phyloP scores from a whole-genome alignment of 2,888 invertebrate species.

The Oscheius myriophilus region DNA sequence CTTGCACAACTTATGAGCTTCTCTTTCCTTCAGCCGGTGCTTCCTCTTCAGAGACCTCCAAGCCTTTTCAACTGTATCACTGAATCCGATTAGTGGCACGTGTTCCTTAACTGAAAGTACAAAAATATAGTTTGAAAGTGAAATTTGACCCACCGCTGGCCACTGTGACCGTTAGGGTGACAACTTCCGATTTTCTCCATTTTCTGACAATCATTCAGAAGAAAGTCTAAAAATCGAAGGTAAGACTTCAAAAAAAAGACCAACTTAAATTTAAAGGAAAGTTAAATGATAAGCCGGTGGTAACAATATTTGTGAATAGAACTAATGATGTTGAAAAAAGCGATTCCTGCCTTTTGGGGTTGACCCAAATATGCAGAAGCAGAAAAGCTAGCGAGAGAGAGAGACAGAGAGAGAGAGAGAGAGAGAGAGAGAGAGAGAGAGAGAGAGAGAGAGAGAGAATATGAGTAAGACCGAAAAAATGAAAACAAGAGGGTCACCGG shows the following conservation, averaged over 20 bases:
- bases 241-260: too few relatives aligned
- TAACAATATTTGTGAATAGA: too few relatives aligned
- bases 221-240: too few relatives aligned
- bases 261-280: too few relatives aligned
- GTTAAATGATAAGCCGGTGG: too few relatives aligned
- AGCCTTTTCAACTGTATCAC: conserved; percentile 30
- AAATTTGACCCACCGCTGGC: conserved; percentile 19
- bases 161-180: conserved; percentile 20
- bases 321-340: too few relatives aligned
- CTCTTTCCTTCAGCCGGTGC: conserved; percentile 22
- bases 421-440: background rate
- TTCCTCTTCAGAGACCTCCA: conserved; percentile 30
- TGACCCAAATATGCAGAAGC: too few relatives aligned
- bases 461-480: background rate
- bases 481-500: conserved; percentile 12
- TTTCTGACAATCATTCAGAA: conserved; percentile 26
- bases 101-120: conserved; percentile 21
- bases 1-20: conserved; percentile 19
- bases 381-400: too few relatives aligned
- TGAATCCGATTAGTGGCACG: conserved; percentile 29
- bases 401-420: too few relatives aligned
- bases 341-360: too few relatives aligned
- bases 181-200: conserved; percentile 17
- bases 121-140: background rate
- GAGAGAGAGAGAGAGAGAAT: background rate